These are phyloP conservation scores for Monomorium pharaonis DNA, from an alignment of 1,140 invertebrate species.

Conservation along the genomic window DNA sequence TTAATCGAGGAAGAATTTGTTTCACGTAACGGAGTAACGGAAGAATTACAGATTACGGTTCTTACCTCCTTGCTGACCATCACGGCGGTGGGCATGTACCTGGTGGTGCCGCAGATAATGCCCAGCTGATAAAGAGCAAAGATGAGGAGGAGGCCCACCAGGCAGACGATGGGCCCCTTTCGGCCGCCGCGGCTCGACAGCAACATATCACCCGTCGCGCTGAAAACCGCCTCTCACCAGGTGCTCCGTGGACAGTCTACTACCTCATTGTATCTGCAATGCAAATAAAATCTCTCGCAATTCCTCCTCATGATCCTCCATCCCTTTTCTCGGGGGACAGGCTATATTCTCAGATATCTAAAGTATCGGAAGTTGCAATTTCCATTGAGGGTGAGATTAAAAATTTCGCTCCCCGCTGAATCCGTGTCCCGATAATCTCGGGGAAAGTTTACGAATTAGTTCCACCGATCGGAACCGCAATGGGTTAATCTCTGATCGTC, in stretches of 20 bases:
- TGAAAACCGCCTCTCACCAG: slow-evolving; percentile 54
- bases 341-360: background rate
- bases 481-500: background rate
- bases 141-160: slow-evolving; percentile 78
- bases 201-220: slow-evolving; percentile 75
- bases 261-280: slow-evolving; percentile 69
- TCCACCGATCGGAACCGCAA: background rate
- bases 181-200: slow-evolving; percentile 78
- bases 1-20: background rate
- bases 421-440: background rate
- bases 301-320: too few relatives aligned
- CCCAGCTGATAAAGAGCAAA: slow-evolving; percentile 83
- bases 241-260: slow-evolving; percentile 21
- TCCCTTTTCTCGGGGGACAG: background rate
- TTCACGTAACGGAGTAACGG: background rate
- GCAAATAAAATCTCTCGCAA: background rate
- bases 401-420: background rate
- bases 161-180: slow-evolving; percentile 79
- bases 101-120: slow-evolving; percentile 80
- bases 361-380: background rate
- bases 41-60: slow-evolving; percentile 64
- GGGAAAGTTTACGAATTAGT: background rate
- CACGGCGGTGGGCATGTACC: slow-evolving; percentile 77
- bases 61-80: slow-evolving; percentile 83
- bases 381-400: background rate